These are phyloP conservation scores for Craniophora ligustri DNA, from an alignment of 2,888 invertebrate genomes.

Conservation along the genomic window DNA sequence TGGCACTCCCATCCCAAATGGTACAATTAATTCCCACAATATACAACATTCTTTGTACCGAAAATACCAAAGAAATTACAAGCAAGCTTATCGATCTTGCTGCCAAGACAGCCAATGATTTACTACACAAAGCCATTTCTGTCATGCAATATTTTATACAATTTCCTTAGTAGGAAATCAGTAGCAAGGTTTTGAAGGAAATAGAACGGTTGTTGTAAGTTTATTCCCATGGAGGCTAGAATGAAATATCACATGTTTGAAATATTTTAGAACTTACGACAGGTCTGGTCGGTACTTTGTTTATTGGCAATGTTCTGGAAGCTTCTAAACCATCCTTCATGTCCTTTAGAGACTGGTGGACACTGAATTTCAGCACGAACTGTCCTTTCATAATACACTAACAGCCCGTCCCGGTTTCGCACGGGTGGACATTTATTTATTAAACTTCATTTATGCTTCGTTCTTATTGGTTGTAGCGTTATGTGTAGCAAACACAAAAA, in stretches of 20 bases:
- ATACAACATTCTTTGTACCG: background rate
- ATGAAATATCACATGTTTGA: slow-evolving; percentile 14
- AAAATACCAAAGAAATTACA: slow-evolving; percentile 20
- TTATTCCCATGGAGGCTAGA: slow-evolving; percentile 25
- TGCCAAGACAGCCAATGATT: slow-evolving; percentile 31
- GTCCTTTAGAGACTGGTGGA: no score
- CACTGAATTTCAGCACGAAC: no score
- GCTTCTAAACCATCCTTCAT: no score
- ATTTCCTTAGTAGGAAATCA: slow-evolving; percentile 49
- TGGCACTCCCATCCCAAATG: no score
- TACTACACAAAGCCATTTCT: slow-evolving; percentile 40
- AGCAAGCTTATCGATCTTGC: slow-evolving; percentile 15
- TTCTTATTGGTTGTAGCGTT: no score
- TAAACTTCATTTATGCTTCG: no score
- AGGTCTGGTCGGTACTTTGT: background rate
- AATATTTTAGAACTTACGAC: slow-evolving; percentile 23
- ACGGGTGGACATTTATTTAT: no score
- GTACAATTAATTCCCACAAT: background rate
- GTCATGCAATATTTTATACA: slow-evolving; percentile 46
- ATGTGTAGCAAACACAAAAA: no score
- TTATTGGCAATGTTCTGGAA: background rate
- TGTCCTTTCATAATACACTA: no score
- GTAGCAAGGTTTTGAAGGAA: slow-evolving; percentile 22
- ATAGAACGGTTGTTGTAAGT: slow-evolving; percentile 24
- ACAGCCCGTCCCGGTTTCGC: no score